Conservation (phyloP, 37 sponge, comb jelly and placozoan genomes). For the Aplysina aerophoba region DNA sequence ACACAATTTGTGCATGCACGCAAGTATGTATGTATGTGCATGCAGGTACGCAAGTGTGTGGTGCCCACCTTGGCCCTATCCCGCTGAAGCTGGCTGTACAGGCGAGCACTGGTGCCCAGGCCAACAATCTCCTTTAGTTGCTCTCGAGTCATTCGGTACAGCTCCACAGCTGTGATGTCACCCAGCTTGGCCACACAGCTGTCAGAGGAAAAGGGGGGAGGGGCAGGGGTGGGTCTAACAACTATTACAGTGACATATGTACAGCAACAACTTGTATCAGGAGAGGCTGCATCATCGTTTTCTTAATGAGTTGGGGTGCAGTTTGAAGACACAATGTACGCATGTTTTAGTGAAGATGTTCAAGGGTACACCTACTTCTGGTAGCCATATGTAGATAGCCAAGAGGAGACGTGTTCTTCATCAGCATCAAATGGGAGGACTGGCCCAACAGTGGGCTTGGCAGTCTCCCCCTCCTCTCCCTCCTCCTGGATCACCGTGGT, state of each 20-base stretch:
- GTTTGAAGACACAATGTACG: too few relatives aligned
- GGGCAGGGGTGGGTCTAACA: background rate
- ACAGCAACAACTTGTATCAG: too few relatives aligned
- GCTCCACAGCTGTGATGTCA: constrained; percentile 40
- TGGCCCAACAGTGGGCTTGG: background rate
- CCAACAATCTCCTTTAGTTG: constrained; percentile 68
- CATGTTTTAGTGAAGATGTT: too few relatives aligned
- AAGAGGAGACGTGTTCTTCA: constrained; percentile 30
- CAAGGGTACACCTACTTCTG: constrained; percentile 38
- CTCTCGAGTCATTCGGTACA: constrained; percentile 68
- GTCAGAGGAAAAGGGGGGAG: background rate
- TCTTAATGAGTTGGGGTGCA: too few relatives aligned
- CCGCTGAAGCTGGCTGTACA: constrained; percentile 76
- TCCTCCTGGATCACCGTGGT: constrained; percentile 12
- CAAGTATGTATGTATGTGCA: too few relatives aligned
- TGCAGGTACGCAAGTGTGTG: too few relatives aligned
- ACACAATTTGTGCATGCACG: too few relatives aligned
- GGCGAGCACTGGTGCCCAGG: constrained; percentile 57
- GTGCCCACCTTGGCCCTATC: constrained; percentile 51
- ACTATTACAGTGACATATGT: too few relatives aligned
- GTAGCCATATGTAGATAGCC: constrained; percentile 63
- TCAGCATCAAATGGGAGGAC: constrained; percentile 61
- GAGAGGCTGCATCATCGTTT: too few relatives aligned
- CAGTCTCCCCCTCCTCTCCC: constrained; percentile 19
- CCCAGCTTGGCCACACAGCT: constrained; percentile 59